These are phyloP conservation scores for Gymnocypris eckloni DNA, from an alignment of 2,797 vertebrate species.

Conservation along the genomic window DNA sequence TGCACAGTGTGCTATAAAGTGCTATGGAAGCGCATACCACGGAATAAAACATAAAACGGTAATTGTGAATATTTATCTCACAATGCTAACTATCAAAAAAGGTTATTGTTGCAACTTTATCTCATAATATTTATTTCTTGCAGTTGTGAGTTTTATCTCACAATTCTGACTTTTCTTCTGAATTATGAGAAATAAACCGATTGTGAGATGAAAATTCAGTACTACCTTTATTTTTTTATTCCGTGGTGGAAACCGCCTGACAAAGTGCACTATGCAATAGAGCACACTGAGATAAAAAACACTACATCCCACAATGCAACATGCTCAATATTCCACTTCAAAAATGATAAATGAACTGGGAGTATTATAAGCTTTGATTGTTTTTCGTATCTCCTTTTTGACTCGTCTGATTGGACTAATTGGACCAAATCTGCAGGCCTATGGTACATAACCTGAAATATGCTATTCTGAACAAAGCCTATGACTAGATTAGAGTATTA, in stretches of 20 bases:
- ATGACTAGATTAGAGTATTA: background rate
- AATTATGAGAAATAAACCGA: too few relatives aligned
- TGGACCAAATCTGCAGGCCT: background rate
- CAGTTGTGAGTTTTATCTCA: too few relatives aligned
- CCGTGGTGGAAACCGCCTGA: background rate
- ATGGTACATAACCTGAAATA: background rate
- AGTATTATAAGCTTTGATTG: background rate
- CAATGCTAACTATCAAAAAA: too few relatives aligned
- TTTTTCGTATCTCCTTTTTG: background rate
- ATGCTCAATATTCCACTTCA: background rate
- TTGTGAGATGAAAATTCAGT: too few relatives aligned
- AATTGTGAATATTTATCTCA: background rate
- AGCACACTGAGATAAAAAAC: background rate
- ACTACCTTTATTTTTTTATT: too few relatives aligned
- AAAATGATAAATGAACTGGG: background rate
- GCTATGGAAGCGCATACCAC: background rate
- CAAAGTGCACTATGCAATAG: background rate
- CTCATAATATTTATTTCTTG: background rate
- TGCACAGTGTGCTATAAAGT: background rate
- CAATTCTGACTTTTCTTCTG: too few relatives aligned
- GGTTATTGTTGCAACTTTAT: too few relatives aligned
- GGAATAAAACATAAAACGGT: background rate
- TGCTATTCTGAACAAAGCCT: constrained; percentile 9
- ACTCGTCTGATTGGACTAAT: background rate
- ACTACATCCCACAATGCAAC: background rate